Conservation (phyloP, 2,888 invertebrate species). For the Drosophila greeni region DNA sequence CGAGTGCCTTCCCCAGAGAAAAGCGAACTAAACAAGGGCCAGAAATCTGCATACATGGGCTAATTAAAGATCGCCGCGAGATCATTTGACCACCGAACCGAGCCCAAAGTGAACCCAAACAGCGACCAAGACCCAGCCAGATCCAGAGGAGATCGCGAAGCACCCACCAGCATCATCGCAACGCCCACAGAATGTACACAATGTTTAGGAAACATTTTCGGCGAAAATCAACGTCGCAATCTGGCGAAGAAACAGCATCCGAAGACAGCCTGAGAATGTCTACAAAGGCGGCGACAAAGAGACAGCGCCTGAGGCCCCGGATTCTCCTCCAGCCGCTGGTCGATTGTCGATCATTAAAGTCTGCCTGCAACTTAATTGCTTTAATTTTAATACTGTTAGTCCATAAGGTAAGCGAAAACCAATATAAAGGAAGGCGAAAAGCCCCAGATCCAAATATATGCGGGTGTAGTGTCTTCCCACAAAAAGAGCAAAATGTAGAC, state of each 20-base stretch:
- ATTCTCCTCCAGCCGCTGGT: slow-evolving; percentile 45
- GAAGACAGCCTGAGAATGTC: slow-evolving; percentile 64
- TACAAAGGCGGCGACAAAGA: slow-evolving; percentile 47
- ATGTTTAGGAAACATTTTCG: slow-evolving; percentile 79
- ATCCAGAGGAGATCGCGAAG: slow-evolving; percentile 25
- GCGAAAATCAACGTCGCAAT: slow-evolving; percentile 71
- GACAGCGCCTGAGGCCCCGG: slow-evolving; percentile 44
- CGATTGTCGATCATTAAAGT: slow-evolving; percentile 74
- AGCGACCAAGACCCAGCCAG: slow-evolving; percentile 4
- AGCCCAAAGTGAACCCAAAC: slow-evolving; percentile 15
- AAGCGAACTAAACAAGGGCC: slow-evolving; percentile 21
- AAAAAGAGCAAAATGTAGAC: slow-evolving; percentile 12
- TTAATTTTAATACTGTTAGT: slow-evolving; percentile 77
- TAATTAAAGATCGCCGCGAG: slow-evolving; percentile 51
- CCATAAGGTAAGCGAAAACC: slow-evolving; percentile 74
- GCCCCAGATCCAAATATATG: slow-evolving; percentile 45
- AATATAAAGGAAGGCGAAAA: slow-evolving; percentile 22
- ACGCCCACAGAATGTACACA: slow-evolving; percentile 73
- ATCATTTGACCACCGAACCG: slow-evolving; percentile 44
- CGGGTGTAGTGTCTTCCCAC: slow-evolving; percentile 54
- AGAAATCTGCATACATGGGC: slow-evolving; percentile 55
- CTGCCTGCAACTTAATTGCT: slow-evolving; percentile 75
- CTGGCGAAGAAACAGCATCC: slow-evolving; percentile 23
- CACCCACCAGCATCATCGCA: slow-evolving; percentile 53
- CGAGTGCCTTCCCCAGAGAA: slow-evolving; percentile 7